Evolutionary conservation across 2,113 vertebrate genomes (phyloP).

Genomic region (Piliocolobus tephrosceles): DNA sequence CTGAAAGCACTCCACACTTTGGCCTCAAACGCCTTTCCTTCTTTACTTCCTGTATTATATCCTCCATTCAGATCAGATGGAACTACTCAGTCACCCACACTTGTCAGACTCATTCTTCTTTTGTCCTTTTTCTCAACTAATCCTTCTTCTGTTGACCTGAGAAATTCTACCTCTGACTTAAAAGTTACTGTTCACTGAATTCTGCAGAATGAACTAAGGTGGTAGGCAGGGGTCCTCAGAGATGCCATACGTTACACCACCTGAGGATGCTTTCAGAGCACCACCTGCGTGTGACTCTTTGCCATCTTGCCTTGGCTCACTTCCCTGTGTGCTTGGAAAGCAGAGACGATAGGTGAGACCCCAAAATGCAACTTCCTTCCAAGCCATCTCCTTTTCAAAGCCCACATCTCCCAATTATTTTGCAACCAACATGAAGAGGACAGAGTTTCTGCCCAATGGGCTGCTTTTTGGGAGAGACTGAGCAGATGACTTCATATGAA

Average conservation of each 20-base stretch:
- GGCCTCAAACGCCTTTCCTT: background rate
- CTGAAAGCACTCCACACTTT: background rate
- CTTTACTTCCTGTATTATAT: background rate
- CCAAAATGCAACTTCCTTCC: background rate
- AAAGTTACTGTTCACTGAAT: background rate
- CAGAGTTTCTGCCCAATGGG: background rate
- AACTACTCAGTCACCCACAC: background rate
- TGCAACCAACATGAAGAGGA: background rate
- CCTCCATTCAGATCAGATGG: background rate
- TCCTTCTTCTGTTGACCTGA: background rate
- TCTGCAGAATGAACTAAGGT: background rate
- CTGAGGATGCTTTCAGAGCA: background rate
- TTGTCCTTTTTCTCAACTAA: background rate
- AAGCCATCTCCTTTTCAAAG: conserved; percentile 2
- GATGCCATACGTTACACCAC: background rate
- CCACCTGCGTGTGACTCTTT: background rate
- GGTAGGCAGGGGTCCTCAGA: background rate
- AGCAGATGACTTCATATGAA: background rate
- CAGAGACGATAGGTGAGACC: background rate
- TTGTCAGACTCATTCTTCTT: background rate
- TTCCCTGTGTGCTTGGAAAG: background rate
- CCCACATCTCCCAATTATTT: background rate
- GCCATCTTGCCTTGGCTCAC: background rate
- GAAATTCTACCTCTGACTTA: background rate
- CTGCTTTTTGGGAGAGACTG: background rate